Evolutionary conservation across 2,113 vertebrate genomes (phyloP), one percentile per base, ranked within the genome.

Genomic region (Bufo bufo): DNA sequence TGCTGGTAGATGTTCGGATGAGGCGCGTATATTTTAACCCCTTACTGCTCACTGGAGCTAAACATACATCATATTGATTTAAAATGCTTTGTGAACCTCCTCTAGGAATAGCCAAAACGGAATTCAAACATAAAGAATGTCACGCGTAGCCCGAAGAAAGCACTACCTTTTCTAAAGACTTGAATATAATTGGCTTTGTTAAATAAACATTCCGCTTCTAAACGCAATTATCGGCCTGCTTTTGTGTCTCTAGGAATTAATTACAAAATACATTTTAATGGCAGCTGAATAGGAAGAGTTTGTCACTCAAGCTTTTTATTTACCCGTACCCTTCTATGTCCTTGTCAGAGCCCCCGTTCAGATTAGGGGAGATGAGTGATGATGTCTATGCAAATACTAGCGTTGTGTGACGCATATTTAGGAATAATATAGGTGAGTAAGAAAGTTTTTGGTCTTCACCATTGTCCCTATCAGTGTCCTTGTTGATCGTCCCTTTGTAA

Each of bases 191-290:
- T 87, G 78, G 54, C 79, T 87, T 74, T 75, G 78, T 87, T 75
- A 82, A 82, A 87, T 58, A 82, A 82, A 87, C 66, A 82, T 75
- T 74, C 33, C 16, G 23, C 69, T 87, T 82, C 86, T 74, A 82
- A 82, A 87, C 74, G 77, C 78, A 74, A 87, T 82, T 87, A 87
- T 75, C 86, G 49, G 86, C 47, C 54, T 82, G 78, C 78, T 87
- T 87, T 87, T 87, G 86, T 87, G 78, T 87, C 86, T 82, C 47
- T 82, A 75, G 86, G 79, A 82, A 82, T 87, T 87, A 87, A 87
- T 87, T 87, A 87, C 86, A 75, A 87, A 87, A 82, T 87, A 71
- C 79, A 82, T 87, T 74, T 74, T 82, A 87, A 72, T 58, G 85
- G 86, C 86, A 54, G 66, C 65, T 81, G 77, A 87, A 87, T 87